Conservation (phyloP, 2,113 vertebrate species). For the Hystrix brachyura region DNA sequence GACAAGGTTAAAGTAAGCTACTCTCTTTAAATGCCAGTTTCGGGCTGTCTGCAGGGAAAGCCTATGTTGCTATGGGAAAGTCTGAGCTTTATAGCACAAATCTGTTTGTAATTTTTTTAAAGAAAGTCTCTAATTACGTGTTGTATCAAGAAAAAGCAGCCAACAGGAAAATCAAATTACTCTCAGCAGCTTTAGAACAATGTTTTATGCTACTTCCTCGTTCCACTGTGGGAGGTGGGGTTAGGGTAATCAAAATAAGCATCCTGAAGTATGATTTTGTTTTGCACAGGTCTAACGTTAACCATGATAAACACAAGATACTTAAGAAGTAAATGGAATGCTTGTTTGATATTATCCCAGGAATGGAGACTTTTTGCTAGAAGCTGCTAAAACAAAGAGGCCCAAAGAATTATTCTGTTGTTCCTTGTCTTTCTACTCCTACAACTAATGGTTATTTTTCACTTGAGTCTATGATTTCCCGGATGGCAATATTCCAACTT, state of each 20-base stretch:
- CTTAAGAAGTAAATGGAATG: neutral
- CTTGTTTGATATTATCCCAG: neutral
- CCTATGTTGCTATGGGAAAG: neutral
- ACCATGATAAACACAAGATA: neutral
- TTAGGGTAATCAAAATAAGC: neutral
- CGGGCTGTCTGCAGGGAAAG: neutral
- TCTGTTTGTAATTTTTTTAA: neutral
- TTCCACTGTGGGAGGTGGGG: neutral
- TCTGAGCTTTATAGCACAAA: constrained; percentile 9
- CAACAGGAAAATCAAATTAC: constrained; percentile 63
- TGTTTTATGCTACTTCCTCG: constrained; percentile 45
- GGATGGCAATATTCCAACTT: neutral
- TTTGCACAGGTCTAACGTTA: constrained; percentile 46
- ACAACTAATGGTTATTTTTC: neutral
- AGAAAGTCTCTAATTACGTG: neutral
- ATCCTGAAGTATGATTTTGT: neutral
- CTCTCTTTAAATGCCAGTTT: neutral
- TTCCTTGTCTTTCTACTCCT: neutral
- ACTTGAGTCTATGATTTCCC: neutral
- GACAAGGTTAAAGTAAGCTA: neutral
- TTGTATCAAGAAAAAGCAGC: constrained; percentile 3
- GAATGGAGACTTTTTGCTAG: neutral
- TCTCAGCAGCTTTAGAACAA: constrained; percentile 23
- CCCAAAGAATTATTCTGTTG: neutral
- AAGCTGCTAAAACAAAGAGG: neutral